Conservation (phyloP, 2,113 vertebrate species). For the Ariopsis seemanni region DNA sequence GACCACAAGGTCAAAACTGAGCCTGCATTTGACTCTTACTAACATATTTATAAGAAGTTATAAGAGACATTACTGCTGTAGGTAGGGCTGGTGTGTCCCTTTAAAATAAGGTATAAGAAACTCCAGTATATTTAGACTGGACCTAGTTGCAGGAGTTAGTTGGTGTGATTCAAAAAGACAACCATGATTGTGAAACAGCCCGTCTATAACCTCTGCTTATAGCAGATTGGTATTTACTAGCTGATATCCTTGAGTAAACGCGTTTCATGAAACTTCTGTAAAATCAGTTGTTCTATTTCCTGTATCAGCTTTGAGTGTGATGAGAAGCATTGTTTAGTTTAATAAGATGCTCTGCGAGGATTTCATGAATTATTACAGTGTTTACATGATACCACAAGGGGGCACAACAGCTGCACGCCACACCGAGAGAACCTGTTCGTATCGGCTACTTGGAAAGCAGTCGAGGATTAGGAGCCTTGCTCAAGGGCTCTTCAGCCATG, state of each 20-base stretch:
- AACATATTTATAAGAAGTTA: too few species aligned
- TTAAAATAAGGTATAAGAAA: too few species aligned
- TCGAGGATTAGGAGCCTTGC: too few species aligned
- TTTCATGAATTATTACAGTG: not conserved
- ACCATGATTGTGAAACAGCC: too few species aligned
- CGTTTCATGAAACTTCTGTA: not conserved
- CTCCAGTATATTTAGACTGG: too few species aligned
- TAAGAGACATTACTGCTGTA: too few species aligned
- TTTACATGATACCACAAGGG: not conserved
- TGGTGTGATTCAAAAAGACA: too few species aligned
- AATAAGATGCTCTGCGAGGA: not conserved
- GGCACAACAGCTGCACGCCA: not conserved
- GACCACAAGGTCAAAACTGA: too few species aligned
- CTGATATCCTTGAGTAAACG: not conserved
- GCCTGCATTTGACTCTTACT: too few species aligned
- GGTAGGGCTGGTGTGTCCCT: not conserved
- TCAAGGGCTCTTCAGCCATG: too few species aligned
- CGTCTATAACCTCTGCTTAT: not conserved
- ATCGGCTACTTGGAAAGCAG: not conserved
- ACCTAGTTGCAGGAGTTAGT: too few species aligned
- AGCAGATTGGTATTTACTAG: not conserved
- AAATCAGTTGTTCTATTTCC: not conserved
- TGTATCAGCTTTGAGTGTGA: not conserved
- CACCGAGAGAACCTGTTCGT: not conserved
- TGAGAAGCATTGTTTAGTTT: not conserved